Conservation (phyloP, 2,113 vertebrate genomes). For the Eupsittula cactorum region DNA sequence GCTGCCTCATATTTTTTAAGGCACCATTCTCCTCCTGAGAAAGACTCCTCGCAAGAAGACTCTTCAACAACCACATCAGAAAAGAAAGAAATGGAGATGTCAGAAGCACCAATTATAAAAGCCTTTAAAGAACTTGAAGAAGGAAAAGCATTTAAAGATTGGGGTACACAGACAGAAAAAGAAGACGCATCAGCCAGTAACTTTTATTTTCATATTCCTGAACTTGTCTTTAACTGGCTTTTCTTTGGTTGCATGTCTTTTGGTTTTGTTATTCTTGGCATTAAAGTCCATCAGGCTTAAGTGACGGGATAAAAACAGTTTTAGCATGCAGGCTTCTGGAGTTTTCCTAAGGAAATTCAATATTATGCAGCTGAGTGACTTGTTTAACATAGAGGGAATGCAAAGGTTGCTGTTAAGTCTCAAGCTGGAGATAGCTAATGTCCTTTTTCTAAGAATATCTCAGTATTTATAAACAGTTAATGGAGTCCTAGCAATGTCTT, state of each 20-base stretch:
- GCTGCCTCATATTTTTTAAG: conserved; percentile 34
- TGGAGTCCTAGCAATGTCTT: neutral
- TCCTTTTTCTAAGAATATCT: conserved; percentile 43
- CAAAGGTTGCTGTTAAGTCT: neutral
- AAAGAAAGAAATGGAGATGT: conserved; percentile 73
- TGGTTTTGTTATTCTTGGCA: neutral
- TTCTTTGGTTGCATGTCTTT: neutral
- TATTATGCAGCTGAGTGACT: neutral
- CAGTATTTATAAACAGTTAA: conserved; percentile 32
- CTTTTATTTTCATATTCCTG: conserved; percentile 3
- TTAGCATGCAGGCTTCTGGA: neutral
- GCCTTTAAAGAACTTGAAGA: conserved; percentile 90
- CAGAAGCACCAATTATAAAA: conserved; percentile 86
- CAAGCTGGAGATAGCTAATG: neutral
- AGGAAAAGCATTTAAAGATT: conserved; percentile 84
- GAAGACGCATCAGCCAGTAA: conserved; percentile 73
- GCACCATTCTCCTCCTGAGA: conserved; percentile 76
- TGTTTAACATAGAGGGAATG: neutral
- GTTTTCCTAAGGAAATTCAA: neutral
- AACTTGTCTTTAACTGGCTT: neutral
- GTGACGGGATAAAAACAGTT: neutral
- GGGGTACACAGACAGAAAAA: conserved; percentile 79
- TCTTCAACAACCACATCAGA: conserved; percentile 44
- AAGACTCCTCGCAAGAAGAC: conserved; percentile 67
- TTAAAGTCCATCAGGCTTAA: neutral